Evolutionary conservation across 2,797 vertebrate species (phyloP).

Genomic region (Gobio occitaniae): DNA sequence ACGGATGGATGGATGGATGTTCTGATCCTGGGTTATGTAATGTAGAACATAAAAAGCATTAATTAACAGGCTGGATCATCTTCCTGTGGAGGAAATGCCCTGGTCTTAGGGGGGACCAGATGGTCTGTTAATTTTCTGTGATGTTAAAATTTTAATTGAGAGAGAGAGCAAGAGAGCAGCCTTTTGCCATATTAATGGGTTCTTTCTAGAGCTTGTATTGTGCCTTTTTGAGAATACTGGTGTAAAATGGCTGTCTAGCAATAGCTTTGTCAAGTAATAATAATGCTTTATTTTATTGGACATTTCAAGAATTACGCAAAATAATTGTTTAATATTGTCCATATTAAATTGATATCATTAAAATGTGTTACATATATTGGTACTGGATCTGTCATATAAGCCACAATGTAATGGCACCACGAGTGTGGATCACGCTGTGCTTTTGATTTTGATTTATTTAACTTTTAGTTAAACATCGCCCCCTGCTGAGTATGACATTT

Average conservation of each 20-base stretch:
- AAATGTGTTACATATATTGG: not conserved
- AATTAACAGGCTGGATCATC: conserved; percentile 21
- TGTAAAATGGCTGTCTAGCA: not conserved
- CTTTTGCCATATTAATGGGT: conserved; percentile 1
- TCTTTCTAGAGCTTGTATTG: not conserved
- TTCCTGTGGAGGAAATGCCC: conserved; percentile 20
- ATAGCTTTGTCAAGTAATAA: not conserved
- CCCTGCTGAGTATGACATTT: conserved; percentile 15
- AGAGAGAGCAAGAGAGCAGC: not conserved
- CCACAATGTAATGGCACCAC: not conserved
- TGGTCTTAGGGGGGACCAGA: not conserved
- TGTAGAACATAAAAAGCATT: conserved; percentile 33
- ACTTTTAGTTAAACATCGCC: conserved; percentile 15
- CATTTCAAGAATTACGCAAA: not conserved
- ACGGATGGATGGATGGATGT: not conserved
- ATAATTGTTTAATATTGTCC: not conserved
- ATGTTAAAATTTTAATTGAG: conserved; percentile 7
- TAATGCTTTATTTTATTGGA: not conserved
- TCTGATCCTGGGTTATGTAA: conserved; percentile 18
- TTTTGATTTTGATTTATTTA: not conserved
- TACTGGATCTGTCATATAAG: not conserved
- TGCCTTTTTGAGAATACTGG: conserved; percentile 2
- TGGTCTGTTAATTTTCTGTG: conserved; percentile 8
- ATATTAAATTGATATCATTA: not conserved
- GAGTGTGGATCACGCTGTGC: not conserved